Evolutionary conservation across 1,140 invertebrate genomes (phyloP).

Genomic region (Eumeta japonica): DNA sequence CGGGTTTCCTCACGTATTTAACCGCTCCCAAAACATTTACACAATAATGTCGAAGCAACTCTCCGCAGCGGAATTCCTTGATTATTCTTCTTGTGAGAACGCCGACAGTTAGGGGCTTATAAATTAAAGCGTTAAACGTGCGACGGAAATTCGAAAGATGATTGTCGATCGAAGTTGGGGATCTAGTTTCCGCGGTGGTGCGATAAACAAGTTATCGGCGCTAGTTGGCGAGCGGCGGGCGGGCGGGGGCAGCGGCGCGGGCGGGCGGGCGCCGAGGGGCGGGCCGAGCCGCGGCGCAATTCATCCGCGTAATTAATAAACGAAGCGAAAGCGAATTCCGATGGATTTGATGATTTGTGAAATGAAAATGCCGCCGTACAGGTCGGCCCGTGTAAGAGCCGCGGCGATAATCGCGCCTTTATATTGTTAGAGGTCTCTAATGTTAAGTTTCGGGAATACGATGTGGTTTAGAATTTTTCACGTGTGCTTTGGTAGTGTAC

Average conservation of each 20-base stretch:
- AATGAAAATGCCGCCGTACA: no score
- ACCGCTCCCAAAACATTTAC: no score
- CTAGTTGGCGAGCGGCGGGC: conserved; percentile 16
- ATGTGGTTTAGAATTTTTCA: conserved; percentile 1
- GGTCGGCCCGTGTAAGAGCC: no score
- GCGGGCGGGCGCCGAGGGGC: no score
- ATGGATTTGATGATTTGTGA: conserved; percentile 27
- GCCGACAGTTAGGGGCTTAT: conserved; percentile 11
- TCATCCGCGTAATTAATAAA: conserved; percentile 42
- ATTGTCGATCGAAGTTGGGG: conserved; percentile 31
- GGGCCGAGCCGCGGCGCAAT: no score
- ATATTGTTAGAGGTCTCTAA: no score
- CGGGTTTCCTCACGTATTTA: no score
- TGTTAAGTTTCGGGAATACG: no score
- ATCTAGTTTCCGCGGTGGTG: conserved; percentile 35
- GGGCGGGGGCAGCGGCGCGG: conserved; percentile 4
- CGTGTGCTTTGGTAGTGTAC: no score
- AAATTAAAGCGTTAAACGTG: conserved; percentile 10
- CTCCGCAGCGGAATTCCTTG: conserved; percentile 8
- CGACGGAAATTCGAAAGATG: conserved; percentile 27
- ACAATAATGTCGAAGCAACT: no score
- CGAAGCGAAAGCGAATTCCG: conserved; percentile 27
- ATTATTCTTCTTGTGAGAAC: conserved; percentile 8
- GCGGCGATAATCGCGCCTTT: no score
- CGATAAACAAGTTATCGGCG: conserved; percentile 42